Conservation (phyloP, 2,888 invertebrate genomes). For the Hyles lineata region DNA sequence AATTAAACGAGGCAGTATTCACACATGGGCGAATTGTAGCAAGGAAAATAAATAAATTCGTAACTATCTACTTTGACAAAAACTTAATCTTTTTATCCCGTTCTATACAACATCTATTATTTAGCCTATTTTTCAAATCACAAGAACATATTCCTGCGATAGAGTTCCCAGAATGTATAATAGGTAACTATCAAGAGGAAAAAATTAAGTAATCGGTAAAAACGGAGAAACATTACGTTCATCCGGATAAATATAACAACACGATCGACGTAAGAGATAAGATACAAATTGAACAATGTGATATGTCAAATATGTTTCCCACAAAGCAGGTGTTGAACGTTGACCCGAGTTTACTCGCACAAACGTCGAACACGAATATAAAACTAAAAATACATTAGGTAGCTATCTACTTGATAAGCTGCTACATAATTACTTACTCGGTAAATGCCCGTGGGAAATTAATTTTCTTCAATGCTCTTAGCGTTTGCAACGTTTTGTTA, state of each 20-base stretch:
- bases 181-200: no score
- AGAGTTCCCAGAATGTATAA: no score
- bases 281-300: not conserved
- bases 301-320: conserved; percentile 20
- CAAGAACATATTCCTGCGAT: no score
- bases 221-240: no score
- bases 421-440: conserved; percentile 51
- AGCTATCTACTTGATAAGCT: conserved; percentile 44
- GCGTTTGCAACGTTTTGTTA: conserved; percentile 50
- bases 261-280: not conserved
- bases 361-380: conserved; percentile 22
- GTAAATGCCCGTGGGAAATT: conserved; percentile 57
- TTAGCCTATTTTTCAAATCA: no score
- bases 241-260: not conserved
- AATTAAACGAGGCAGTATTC: no score
- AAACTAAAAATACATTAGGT: conserved; percentile 36
- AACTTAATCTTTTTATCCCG: no score
- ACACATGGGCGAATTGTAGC: no score
- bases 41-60: no score
- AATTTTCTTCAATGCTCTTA: conserved; percentile 56
- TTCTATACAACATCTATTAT: no score
- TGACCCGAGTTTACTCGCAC: conserved; percentile 9
- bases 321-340: conserved; percentile 3
- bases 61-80: no score
- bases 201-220: no score